Evolutionary conservation across 2,888 invertebrate species (phyloP).

Genomic region (Ethmia dodecea): DNA sequence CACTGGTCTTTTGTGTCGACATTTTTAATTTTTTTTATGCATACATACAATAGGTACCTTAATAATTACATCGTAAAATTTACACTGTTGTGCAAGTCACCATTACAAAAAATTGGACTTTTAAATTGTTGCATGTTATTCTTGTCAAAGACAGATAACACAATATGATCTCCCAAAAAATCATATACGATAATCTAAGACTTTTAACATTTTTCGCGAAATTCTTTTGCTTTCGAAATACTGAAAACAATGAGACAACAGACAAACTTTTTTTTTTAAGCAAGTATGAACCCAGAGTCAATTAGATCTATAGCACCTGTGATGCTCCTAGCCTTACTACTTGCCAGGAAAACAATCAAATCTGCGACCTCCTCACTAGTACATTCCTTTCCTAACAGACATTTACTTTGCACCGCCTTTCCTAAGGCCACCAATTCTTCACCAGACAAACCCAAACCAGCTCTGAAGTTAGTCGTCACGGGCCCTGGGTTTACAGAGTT

Average conservation of each 20-base stretch:
- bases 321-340: slow-evolving; percentile 16
- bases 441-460: neutral
- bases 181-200: no score
- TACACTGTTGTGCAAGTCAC: no score
- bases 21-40: neutral
- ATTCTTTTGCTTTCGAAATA: no score
- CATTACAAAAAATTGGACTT: no score
- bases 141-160: no score
- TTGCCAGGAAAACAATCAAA: slow-evolving; percentile 16
- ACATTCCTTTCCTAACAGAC: slow-evolving; percentile 9
- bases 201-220: no score
- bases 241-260: no score
- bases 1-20: slow-evolving; percentile 14
- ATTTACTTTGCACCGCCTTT: neutral
- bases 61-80: no score
- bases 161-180: no score
- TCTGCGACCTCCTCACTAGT: slow-evolving; percentile 16
- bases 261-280: neutral
- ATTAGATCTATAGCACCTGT: slow-evolving; percentile 8
- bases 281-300: neutral
- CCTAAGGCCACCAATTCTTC: slow-evolving; percentile 1
- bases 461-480: slow-evolving; percentile 1
- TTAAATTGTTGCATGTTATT: no score
- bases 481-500: slow-evolving; percentile 75
- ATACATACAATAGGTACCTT: no score